Conservation (phyloP, 92 coral and sea anemone genomes). For the Porites evermanni region DNA sequence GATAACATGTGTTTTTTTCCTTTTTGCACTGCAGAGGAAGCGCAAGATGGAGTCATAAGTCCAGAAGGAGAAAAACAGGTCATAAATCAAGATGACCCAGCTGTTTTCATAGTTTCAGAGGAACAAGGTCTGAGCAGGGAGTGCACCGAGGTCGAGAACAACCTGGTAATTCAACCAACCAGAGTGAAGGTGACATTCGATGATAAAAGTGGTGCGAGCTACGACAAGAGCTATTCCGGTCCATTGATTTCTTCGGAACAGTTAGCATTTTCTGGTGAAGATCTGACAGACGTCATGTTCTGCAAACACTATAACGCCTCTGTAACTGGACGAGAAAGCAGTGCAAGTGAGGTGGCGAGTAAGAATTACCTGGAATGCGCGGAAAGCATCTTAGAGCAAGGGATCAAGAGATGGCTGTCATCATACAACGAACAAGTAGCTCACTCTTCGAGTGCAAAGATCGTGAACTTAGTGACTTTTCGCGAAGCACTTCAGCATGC, state of each 20-base stretch:
- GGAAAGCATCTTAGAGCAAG: slow-evolving; percentile 78
- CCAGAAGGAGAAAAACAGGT: slow-evolving; percentile 19
- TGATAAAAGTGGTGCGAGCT: slow-evolving; percentile 67
- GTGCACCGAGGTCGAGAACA: slow-evolving; percentile 1
- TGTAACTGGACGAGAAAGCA: slow-evolving; percentile 46
- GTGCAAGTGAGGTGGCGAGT: slow-evolving; percentile 68
- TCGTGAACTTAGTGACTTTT: slow-evolving; percentile 83
- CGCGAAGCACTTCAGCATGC: slow-evolving; percentile 93
- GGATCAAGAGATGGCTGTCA: slow-evolving; percentile 69
- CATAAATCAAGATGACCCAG: slow-evolving; percentile 17
- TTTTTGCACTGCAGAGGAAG: background rate
- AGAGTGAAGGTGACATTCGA: slow-evolving; percentile 83
- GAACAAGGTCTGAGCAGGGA: slow-evolving; percentile 29
- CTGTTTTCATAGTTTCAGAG: slow-evolving; percentile 30
- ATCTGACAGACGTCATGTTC: slow-evolving; percentile 85
- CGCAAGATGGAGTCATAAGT: background rate
- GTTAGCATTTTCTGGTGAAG: slow-evolving; percentile 85
- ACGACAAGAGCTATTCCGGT: slow-evolving; percentile 72
- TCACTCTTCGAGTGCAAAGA: slow-evolving; percentile 47
- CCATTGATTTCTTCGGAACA: slow-evolving; percentile 88
- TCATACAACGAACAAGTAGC: slow-evolving; percentile 78
- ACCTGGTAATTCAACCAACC: slow-evolving; percentile 16
- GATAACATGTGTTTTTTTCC: background rate
- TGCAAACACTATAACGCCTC: slow-evolving; percentile 90
- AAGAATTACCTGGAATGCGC: slow-evolving; percentile 89